Base-by-base conservation (phyloP, 2,888 invertebrate species). In the Synergus umbraculus region DNA sequence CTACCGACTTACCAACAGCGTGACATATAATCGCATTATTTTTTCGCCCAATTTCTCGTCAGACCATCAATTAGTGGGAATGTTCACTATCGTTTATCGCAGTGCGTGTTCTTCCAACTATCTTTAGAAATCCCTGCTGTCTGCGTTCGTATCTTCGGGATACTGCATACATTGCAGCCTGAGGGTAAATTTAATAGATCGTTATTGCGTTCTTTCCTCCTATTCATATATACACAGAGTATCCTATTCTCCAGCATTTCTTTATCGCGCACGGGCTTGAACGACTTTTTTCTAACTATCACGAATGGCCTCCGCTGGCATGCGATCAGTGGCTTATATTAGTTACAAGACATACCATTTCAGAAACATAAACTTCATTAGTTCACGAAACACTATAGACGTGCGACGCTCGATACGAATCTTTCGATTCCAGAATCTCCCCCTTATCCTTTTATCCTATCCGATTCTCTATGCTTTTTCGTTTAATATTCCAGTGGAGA, bases 361-460 rank as follows among this genome's bases (percentile, higher is more conserved):
- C 37, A 37, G 37, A 37, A 37, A 37, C 37, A 37, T 37, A 37
- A 37, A 37, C 37, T 37, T 37, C 37, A 37, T 37, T 44, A 44
- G 10, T 44, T 9, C 10, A 73, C 46, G 76, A 76, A 58, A 63
- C 4, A 63, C 79, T 80, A 76, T 79, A 77, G 78, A 79, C 49
- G 84, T 85, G 84, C 83, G 81, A 78, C 80, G 78, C 83, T 81
- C 81, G 81, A 84, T 87, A 87, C 87, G 86, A 85, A 85, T 86
- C 86, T 85, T 76, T 81, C 77, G 79, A 79, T 79, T 80, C 77
- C 81, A 80, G 81, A 78, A 78, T 82, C 77, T 81, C 82, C 79
- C 83, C 79, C 78, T 37, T 8, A 2, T 29, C 13, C 67, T 9
- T 29, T 22, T 18, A 12, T 10, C 22, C 60, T 13, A 60, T 22